Evolutionary conservation across 2,888 invertebrate genomes (phyloP), one percentile per base, ranked within the genome.

Genomic region (Drosophila siamana): DNA sequence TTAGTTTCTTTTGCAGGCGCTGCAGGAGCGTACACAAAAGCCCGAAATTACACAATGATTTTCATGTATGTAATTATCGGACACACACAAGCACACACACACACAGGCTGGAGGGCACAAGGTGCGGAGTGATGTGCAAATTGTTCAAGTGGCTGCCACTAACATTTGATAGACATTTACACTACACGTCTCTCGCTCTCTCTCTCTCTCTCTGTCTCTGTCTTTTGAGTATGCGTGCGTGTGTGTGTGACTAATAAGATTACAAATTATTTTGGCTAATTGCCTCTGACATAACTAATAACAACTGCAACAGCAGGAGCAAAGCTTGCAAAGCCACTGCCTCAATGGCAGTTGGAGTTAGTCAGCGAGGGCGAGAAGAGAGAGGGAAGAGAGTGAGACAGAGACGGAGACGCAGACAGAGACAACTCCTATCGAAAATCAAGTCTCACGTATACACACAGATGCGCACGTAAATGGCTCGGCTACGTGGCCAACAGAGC

Each of bases 251-350:
- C 57, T 86, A 86, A 82, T 83, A 88, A 80, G 87, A 88, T 88
- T 88, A 84, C 71, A 67, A 88, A 86, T 84, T 88, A 84, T 86
- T 83, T 86, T 69, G 87, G 75, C 81, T 84, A 88, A 84, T 84
- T 88, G 87, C 80, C 78, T 80, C 78, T 67, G 85, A 84, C 87
- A 88, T 88, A 88, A 84, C 81, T 86, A 78, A 86, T 88, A 86
- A 86, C 88, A 88, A 78, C 78, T 71, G 85, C 85, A 77, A 47
- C 62, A 61, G 68, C 67, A 63, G 71, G 41, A 61, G 73, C 69
- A 57, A 52, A 67, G 61, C 69, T 66, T 56, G 50, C 74, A 66
- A 47, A 55, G 52, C 41, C 43, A 60, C 30, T 33, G 1, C 15
- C 19, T 9, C 2, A 41, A 9, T 33, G 11, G 28, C 16, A 19